phyloP scores from a whole-genome alignment of 2,113 vertebrate genomes.

The Anarrhichthys ocellatus region DNA sequence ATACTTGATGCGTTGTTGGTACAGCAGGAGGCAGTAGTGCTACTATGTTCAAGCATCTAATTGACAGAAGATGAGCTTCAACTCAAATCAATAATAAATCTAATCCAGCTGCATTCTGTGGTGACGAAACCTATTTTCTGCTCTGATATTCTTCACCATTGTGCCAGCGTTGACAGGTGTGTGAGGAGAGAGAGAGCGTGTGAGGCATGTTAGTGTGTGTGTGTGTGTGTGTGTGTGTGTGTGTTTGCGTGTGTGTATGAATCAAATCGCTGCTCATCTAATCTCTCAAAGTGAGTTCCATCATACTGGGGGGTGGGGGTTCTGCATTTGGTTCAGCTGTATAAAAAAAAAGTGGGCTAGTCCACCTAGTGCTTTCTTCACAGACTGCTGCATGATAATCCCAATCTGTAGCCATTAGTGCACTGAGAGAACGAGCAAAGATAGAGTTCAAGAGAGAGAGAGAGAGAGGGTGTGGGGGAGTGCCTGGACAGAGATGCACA shows the following conservation, averaged over 20 bases:
- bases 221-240: conserved; percentile 19
- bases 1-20: not conserved
- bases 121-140: conserved; percentile 35
- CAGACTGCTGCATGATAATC: conserved; percentile 82
- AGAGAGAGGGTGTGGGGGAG: conserved; percentile 30
- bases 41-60: conserved; percentile 26
- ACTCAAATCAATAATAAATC: conserved; percentile 69
- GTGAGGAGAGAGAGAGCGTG: conserved; percentile 11
- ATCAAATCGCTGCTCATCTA: conserved; percentile 73
- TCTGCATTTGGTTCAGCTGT: conserved; percentile 56
- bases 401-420: conserved; percentile 85
- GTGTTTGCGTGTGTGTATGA: conserved; percentile 23
- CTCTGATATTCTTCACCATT: conserved; percentile 43
- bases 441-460: conserved; percentile 57
- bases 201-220: conserved; percentile 1
- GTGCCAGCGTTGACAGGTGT: conserved; percentile 50
- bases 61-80: conserved; percentile 50
- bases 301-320: conserved; percentile 31
- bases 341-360: conserved; percentile 54
- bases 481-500: conserved; percentile 58
- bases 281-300: conserved; percentile 76
- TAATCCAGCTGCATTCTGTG: conserved; percentile 54
- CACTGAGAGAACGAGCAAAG: conserved; percentile 59
- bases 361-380: conserved; percentile 79
- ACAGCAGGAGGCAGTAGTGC: conserved; percentile 35